Evolutionary conservation across 2,113 vertebrate species (phyloP).

Genomic region (Podarcis raffonei): DNA sequence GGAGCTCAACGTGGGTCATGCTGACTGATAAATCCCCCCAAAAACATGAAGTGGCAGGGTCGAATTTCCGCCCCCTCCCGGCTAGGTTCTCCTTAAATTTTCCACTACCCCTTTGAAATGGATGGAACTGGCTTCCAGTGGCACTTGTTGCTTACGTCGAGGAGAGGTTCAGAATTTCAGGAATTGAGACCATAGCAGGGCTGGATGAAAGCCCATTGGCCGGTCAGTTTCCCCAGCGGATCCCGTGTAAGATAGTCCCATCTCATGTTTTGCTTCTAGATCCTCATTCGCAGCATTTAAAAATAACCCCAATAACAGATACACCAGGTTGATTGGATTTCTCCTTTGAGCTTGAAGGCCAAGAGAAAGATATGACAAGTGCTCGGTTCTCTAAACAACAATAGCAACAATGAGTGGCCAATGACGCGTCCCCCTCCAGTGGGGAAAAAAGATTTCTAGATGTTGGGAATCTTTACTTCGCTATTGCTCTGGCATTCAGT

Average conservation of each 20-base stretch:
- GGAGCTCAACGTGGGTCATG: not conserved
- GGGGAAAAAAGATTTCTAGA: not conserved
- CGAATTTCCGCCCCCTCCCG: not conserved
- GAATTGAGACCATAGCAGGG: not conserved
- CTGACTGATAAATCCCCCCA: not conserved
- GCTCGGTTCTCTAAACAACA: not conserved
- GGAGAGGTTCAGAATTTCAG: not conserved
- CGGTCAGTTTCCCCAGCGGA: not conserved
- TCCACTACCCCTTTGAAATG: not conserved
- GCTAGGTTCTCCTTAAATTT: not conserved
- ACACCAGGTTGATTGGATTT: not conserved
- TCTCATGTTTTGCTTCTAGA: not conserved
- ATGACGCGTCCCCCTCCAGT: not conserved
- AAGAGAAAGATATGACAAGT: not conserved
- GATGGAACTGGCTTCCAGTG: not conserved
- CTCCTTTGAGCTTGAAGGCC: not conserved
- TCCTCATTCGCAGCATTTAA: not conserved
- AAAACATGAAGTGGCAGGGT: not conserved
- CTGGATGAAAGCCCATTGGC: conserved; percentile 8
- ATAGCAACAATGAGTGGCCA: not conserved
- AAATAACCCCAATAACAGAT: not conserved
- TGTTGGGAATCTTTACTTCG: not conserved
- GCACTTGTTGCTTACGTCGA: not conserved
- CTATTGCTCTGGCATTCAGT: not conserved
- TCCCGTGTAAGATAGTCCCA: not conserved